Evolutionary conservation across 2,797 vertebrate genomes (phyloP).

Genomic region (Phrynocephalus guinanensis): DNA sequence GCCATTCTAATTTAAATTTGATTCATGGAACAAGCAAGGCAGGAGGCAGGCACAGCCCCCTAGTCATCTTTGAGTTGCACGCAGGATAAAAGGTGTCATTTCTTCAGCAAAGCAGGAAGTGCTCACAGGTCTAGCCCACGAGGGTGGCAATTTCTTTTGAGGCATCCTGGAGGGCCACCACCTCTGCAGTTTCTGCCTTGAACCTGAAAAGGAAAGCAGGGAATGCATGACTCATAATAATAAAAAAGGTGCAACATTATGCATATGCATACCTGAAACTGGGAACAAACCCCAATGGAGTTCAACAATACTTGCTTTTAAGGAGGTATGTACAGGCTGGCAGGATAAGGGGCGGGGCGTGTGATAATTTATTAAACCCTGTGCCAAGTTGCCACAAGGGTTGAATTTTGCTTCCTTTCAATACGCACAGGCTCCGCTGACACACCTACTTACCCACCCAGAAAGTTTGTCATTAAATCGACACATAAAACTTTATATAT

Average conservation of each 20-base stretch:
- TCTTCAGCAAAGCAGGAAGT: not conserved
- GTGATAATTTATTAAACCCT: not conserved
- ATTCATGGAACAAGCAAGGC: conserved; percentile 51
- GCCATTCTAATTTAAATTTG: conserved; percentile 56
- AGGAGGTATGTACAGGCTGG: not conserved
- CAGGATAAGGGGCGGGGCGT: not conserved
- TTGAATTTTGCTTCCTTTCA: not conserved
- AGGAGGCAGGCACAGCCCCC: not conserved
- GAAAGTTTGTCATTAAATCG: too few species aligned
- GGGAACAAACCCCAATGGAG: not conserved
- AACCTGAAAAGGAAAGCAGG: not conserved
- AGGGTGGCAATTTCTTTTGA: conserved; percentile 22
- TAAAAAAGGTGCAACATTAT: not conserved
- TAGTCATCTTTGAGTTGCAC: conserved; percentile 40
- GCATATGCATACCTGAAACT: not conserved
- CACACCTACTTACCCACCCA: not conserved
- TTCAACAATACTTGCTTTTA: not conserved
- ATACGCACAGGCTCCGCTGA: not conserved
- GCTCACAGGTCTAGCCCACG: conserved; percentile 2
- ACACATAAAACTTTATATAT: too few species aligned
- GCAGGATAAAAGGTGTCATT: conserved; percentile 30
- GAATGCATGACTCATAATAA: not conserved
- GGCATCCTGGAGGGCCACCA: conserved; percentile 1
- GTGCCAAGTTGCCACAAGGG: not conserved
- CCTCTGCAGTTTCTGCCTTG: conserved; percentile 9